Evolutionary conservation across 2,888 invertebrate genomes (phyloP), one percentile per base, ranked within the genome.

Genomic region (Geotrupes spiniger): DNA sequence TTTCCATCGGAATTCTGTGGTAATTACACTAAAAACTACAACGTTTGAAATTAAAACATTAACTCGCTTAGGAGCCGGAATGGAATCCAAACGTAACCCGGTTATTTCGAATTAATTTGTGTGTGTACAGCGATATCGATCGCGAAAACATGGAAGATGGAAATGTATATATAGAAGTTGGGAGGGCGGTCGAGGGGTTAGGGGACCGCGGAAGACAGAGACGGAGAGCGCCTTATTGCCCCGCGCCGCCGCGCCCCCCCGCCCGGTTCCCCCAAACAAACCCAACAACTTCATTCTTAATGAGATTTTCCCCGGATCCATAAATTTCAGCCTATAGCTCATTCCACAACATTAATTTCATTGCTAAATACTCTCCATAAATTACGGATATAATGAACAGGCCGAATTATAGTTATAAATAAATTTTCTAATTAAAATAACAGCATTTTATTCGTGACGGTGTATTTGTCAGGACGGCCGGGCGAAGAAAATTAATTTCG

Each of bases 311-410:
- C 21, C 72, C 71, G 71, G 72, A 72, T 73, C 73, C 72, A 74
- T 74, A 73, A 74, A 74, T 74, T 73, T 72, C 66, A 67, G 69
- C 70, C 71, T 70, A 73, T 72, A 71, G 69, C 72, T 71, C 72
- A 74, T 73, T 74, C 73, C 72, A 70, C 68, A 70, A 73, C 74
- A 73, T 72, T 74, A 73, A 74, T 72, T 74, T 72, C 72, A 72
- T 72, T 72, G 70, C 72, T 72, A 73, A 72, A 74, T 72, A 72
- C 72, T 69, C 64, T 65, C 72, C 62, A 71, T 73, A 73, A 73
- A 73, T 73, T 72, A 71, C 70, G n/a, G 56, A 67, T 68, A 72
- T 71, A 73, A 73, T 72, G 72, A 72, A 73, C 71, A 71, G 63
- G 64, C 67, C 67, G 66, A 71, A 70, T 70, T 70, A 68, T 63